Evolutionary conservation across 2,888 invertebrate species (phyloP), one percentile per base, ranked within the genome.

Genomic region (Synanthedon andrenaeformis): DNA sequence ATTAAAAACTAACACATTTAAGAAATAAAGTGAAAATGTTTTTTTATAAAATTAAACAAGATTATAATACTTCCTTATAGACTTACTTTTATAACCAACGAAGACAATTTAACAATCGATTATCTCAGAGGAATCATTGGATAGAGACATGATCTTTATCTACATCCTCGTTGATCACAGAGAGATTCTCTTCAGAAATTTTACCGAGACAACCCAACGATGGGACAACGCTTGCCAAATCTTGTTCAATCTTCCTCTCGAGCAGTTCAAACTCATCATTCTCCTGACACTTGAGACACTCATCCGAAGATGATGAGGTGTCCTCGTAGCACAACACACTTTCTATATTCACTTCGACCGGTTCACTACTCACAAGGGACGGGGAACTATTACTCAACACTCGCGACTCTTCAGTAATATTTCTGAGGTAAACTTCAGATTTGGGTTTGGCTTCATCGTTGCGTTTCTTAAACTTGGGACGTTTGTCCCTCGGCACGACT

Each of bases 301-400:
- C 86, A 41, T 87, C 86, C 1, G 85, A 85, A 1, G 86, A 87
- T 1, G 85, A 84, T 1, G 86, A 86, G 0, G 86, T 86, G 55
- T 87, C 86, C 54, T 85, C 83, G 63, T 86, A 86, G 55, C 76
- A 63, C 68, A 84, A 66, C 3, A 78, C 79, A 56, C 75, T 82
- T 52, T 86, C 86, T 4, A 87, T 82, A 51, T 87, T 87, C 1
- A 87, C 67, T 58, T 86, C 82, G 0, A 85, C 74, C 13, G 78
- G 75, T 11, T 51, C 60, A 11, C 64, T 70, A 41, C 65, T 69
- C 0, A 62, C 56, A 0, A 86, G 54, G 0, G 84, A 78, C 0
- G 86, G 86, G 53, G 73, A 84, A 57, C 86, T 87, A 57, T 63
- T 76, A 62, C 86, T 86, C 3, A 80, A 57, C 1, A 62, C 59